Evolutionary conservation across 2,888 invertebrate genomes (phyloP).

Genomic region (Melipona bicolor): DNA sequence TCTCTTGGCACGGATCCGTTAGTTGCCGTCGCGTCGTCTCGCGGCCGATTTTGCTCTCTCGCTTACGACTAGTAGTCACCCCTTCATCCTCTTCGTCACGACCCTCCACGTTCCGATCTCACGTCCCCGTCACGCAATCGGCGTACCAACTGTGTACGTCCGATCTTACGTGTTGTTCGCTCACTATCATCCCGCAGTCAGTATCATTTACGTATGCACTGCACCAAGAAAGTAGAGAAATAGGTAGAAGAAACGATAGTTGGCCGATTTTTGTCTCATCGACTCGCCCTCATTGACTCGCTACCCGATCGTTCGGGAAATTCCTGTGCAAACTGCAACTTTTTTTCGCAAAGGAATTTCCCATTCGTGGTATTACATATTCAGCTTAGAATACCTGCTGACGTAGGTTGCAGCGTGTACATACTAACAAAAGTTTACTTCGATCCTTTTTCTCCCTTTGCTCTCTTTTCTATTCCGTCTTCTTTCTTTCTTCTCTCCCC

Average conservation of each 20-base stretch:
- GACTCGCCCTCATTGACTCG: too few species aligned
- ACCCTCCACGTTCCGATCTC: background rate
- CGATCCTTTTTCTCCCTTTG: background rate
- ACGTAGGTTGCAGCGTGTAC: background rate
- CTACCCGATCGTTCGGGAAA: too few species aligned
- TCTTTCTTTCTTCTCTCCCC: background rate
- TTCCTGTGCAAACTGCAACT: too few species aligned
- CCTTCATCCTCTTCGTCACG: background rate
- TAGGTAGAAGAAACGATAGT: background rate
- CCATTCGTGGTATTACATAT: too few species aligned
- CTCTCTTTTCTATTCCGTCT: background rate
- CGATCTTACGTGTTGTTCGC: background rate
- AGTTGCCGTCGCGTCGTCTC: slow-evolving; percentile 17
- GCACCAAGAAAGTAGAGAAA: slow-evolving; percentile 37
- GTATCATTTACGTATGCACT: slow-evolving; percentile 31
- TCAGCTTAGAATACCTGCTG: background rate
- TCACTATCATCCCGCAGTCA: background rate
- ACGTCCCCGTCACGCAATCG: slow-evolving; percentile 2
- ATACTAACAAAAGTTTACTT: background rate
- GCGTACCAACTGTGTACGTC: slow-evolving; percentile 6
- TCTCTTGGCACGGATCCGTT: slow-evolving; percentile 4
- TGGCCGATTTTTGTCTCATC: background rate
- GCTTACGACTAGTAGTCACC: background rate
- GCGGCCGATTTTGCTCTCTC: slow-evolving; percentile 17
- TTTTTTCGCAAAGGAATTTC: too few species aligned